These are phyloP conservation scores for Zosterops lateralis DNA, from an alignment of 2,113 vertebrate genomes.

Conservation along the genomic window DNA sequence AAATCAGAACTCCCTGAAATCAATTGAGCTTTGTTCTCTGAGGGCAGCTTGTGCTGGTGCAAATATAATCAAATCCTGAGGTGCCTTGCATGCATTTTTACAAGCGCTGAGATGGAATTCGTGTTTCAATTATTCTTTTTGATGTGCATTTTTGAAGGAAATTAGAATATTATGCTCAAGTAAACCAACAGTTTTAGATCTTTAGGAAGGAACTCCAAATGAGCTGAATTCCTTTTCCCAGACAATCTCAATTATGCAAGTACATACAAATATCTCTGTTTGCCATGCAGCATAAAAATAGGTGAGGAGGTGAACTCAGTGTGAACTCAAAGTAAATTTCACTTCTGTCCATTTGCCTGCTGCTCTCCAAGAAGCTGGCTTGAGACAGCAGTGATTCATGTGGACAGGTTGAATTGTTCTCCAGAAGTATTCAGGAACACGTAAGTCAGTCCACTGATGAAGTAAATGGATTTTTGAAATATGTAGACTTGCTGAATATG, in stretches of 20 bases:
- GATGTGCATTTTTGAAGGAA: slow-evolving; percentile 20
- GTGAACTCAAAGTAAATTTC: background rate
- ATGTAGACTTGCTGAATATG: background rate
- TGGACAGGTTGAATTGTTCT: background rate
- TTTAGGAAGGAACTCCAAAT: background rate
- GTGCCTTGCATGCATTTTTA: slow-evolving; percentile 18
- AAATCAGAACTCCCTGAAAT: slow-evolving; percentile 2
- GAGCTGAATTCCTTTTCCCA: background rate
- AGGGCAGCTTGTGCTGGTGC: slow-evolving; percentile 14
- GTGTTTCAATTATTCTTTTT: slow-evolving; percentile 39
- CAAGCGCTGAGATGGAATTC: background rate
- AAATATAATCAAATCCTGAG: slow-evolving; percentile 28
- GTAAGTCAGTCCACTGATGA: background rate
- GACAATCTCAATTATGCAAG: background rate
- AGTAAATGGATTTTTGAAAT: background rate
- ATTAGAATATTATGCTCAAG: slow-evolving; percentile 4
- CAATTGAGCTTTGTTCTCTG: slow-evolving; percentile 29
- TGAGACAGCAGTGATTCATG: background rate
- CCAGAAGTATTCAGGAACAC: background rate
- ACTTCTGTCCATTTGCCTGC: background rate
- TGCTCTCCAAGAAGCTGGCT: background rate
- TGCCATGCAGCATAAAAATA: background rate
- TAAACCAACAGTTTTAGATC: background rate
- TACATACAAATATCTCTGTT: background rate
- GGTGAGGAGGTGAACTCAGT: background rate